Base-by-base conservation (phyloP, 2,797 vertebrate genomes). In the Mormyrus hasselquistii region DNA sequence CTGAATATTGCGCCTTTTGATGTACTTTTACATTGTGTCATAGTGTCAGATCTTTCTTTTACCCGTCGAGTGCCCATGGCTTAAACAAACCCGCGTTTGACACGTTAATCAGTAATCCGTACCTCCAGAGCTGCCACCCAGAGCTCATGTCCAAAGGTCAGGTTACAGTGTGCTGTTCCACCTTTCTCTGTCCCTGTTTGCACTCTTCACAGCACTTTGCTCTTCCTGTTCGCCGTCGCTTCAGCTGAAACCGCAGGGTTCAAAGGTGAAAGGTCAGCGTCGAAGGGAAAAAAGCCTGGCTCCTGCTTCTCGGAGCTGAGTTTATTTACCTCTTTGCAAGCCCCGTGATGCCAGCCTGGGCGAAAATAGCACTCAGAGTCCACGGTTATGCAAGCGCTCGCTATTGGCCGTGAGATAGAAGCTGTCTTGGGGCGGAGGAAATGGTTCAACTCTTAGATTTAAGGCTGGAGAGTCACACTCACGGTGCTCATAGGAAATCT, bases 21-120 rank as follows among this genome's bases (percentile, higher is more conserved):
- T 49, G n/a, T 50, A 50, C 29, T 84, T 84, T 22, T 84, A 47
- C n/a, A 49, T 29, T 7, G 3, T 12, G 25, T 34, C 38, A 14
- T 38, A 25, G 2, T 38, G 65, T 38, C 53, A 53, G 34, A 41
- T 34, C 55, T 29, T 65, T 44, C n/a, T 65, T 59, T 9, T 25
- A 47, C 19, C 41, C n/a, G 12, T 12, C n/a, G 41, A 25, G 12
- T 62, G 57, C 44, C 44, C 41, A 9, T 47, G 57, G 38, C 57
- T 65, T 62, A 65, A 87, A 87, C 86, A 87, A 87, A 87, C 7
- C 34, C 38, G 3, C 7, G n/a, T 22, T 22, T 65, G 59, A 44
- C 86, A 65, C 19, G 86, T 87, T 87, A 87, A 87, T 87, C 29
- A 62, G 86, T 87, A 87, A 87, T 53, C 86, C 19, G 4, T n/a